Evolutionary conservation across 2,797 vertebrate genomes (phyloP).

Genomic region (Onychomys leucogaster): DNA sequence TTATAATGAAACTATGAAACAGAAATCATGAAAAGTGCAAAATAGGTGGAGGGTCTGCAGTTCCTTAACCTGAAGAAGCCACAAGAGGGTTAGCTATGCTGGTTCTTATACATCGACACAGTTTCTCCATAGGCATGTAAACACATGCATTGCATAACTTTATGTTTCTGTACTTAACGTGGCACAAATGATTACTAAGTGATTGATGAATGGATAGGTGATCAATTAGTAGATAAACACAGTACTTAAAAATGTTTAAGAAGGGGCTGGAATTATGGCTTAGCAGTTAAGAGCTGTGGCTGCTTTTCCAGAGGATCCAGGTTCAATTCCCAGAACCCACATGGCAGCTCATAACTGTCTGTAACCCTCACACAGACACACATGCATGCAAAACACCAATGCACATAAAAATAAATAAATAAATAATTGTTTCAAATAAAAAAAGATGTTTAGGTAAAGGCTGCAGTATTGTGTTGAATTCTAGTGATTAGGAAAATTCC

Average conservation of each 20-base stretch:
- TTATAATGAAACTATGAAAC: neutral
- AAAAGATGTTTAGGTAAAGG: neutral
- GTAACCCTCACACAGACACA: neutral
- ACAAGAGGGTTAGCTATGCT: neutral
- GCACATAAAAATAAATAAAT: neutral
- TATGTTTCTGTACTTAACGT: neutral
- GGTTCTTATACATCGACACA: neutral
- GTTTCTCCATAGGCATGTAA: neutral
- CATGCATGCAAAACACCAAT: neutral
- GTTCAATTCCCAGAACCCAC: neutral
- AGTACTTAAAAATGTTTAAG: slow-evolving; percentile 33
- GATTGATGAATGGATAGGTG: neutral
- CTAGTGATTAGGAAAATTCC: slow-evolving; percentile 69
- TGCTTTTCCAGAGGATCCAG: neutral
- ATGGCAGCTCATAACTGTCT: neutral
- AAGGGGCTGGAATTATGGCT: neutral
- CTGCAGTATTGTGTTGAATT: slow-evolving; percentile 68
- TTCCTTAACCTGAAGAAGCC: neutral
- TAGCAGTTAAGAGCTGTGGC: neutral
- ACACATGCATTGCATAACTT: neutral
- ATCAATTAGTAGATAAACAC: neutral
- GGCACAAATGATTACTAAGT: slow-evolving; percentile 29
- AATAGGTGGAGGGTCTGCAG: neutral
- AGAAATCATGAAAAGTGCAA: neutral
- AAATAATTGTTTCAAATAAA: neutral